Conservation (phyloP, 2,113 vertebrate species). For the Leptocoma aspasia region DNA sequence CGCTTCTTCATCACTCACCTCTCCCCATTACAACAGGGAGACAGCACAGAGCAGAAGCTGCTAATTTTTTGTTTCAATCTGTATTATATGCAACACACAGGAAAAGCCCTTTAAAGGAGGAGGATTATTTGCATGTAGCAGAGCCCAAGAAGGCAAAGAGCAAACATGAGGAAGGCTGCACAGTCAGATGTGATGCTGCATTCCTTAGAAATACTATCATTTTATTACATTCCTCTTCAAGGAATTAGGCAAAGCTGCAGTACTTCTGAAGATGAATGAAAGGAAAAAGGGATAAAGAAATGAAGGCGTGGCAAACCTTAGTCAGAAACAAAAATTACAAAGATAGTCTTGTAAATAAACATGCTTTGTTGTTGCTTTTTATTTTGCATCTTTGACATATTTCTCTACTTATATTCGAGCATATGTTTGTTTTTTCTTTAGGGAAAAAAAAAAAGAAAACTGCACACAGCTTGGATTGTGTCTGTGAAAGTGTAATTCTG, state of each 20-base stretch:
- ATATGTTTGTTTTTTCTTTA: not conserved
- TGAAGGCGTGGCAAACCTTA: not conserved
- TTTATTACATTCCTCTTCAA: not conserved
- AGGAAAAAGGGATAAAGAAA: not conserved
- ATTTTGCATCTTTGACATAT: not conserved
- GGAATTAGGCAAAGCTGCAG: not conserved
- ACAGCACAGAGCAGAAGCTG: not conserved
- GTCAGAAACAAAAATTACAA: not conserved
- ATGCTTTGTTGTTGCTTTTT: not conserved
- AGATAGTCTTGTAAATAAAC: not conserved
- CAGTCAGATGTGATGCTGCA: not conserved
- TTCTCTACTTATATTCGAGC: not conserved
- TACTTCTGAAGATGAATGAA: not conserved
- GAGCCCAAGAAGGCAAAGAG: not conserved
- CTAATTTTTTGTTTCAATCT: not conserved
- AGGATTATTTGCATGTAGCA: not conserved
- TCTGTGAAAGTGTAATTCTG: not conserved
- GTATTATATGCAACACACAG: not conserved
- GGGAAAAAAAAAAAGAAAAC: not conserved
- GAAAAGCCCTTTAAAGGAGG: not conserved
- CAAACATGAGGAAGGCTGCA: not conserved
- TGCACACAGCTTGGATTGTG: not conserved
- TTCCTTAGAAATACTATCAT: not conserved
- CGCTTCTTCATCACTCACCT: not conserved
- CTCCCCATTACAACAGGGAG: not conserved